Base-by-base conservation (phyloP, 2,113 vertebrate species). In the Galemys pyrenaicus region DNA sequence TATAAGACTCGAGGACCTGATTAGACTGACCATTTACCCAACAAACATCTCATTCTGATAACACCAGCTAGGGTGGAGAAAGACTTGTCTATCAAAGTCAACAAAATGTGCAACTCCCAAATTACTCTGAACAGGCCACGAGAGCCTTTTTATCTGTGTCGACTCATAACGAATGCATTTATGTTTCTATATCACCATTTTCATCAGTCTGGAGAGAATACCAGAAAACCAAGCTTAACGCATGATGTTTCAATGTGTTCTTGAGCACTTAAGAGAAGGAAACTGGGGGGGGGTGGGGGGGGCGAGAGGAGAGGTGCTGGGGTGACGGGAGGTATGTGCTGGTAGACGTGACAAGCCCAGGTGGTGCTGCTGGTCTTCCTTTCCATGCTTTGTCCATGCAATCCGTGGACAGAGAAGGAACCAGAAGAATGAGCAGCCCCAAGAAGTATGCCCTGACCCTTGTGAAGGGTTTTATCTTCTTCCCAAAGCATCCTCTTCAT, bases 11-110 rank as follows among this genome's bases (percentile, higher is more conserved):
- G 17, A 22, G 54, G 67, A 20, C n/a, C 86, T n/a, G 13, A 15
- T 37, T 71, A 94, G 71, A 91, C 60, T 49, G 89, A 87, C 51
- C 92, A 91, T 64, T 83, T 86, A 77, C 82, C 89, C 51, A 68
- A 80, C 71, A 88, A 94, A 94, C 10, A 6, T 89, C 93, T 46
- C 17, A 67, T 95, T 93, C 94, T 93, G 94, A 94, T 96, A 95
- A 95, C 77, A 93, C 89, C 64, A 82, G 71, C 74, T 68, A 44
- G 94, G 67, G 80, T 80, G 84, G 70, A 41, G 60, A 60, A 83
- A 77, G 44, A 51, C 73, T 79, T 79, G 81, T 80, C 95, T 96
- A 94, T 97, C 95, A 91, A 95, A 82, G 84, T 41, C 80, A 58
- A 39, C 87, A 95, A 88, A 92, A 65, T 65, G 46, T 11, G 49